Base-by-base conservation (phyloP, 64 coral and sea anemone species). In the Trachythela sp. region DNA sequence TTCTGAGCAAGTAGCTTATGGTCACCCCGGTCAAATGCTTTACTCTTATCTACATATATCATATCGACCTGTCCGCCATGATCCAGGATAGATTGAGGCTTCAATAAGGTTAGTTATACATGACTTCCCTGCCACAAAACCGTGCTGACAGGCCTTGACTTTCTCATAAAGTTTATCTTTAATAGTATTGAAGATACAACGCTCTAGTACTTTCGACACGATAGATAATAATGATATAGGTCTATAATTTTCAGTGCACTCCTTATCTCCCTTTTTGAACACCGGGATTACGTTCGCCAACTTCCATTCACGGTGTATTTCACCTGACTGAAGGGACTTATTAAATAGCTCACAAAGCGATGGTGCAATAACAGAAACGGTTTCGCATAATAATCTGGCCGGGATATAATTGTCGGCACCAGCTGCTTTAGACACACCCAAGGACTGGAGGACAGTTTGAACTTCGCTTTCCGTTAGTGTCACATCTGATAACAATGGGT, bases 281-380 rank as follows among this genome's bases (percentile, higher is more conserved):
- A 90, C 88, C 22, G 75, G 72, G 9, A 90, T 71, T 17, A 90
- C 76, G 48, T 90, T 90, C 35, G 88, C 48, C 17, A 90, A 52
- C 38, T 90, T 90, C 88, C 48, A 90, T 54, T 90, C 76, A 30
- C 37, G 24, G 9, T 72, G 76, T 24, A 83, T 30, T 40, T 77
- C 34, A 18, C 88, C 88, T 36, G 30, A 49, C 17, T 24, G 1
- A 54, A 90, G 88, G 45, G 72, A 90, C 45, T 59, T 54, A 30
- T 90, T 90, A 39, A 90, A 84, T 35, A 90, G 35, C 24, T 37
- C 40, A 67, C 60, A 76, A 9, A 77, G 87, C 77, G 88, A 83
- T 48, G 72, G 60, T 34, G 42, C 87, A 40, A 89, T 89, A 24
- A 72, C n/a, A 20, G n/a, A 8, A 40, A 41, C 88, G 83, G 88